These are phyloP conservation scores for Setophaga coronata DNA, from an alignment of 2,113 vertebrate species.

Conservation along the genomic window DNA sequence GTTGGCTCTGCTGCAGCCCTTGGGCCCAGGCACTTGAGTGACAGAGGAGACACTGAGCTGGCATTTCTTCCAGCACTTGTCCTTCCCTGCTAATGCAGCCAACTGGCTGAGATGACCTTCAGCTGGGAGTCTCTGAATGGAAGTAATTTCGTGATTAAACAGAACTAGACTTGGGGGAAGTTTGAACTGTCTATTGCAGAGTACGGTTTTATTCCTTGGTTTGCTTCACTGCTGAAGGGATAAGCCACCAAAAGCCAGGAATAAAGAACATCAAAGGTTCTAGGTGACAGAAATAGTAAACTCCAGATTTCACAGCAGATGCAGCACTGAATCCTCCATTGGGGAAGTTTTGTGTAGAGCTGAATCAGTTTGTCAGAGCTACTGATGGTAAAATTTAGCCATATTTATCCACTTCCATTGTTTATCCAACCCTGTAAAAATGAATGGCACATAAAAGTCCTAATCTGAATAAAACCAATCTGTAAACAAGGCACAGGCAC, in stretches of 20 bases:
- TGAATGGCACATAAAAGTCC: background rate
- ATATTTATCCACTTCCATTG: background rate
- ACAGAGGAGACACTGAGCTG: background rate
- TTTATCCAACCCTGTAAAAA: background rate
- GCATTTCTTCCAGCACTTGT: conserved; percentile 2
- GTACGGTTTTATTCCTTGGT: background rate
- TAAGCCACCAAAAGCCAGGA: background rate
- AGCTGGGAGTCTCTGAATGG: background rate
- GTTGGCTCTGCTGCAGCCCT: background rate
- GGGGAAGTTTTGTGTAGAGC: background rate
- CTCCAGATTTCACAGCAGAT: background rate
- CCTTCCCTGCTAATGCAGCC: background rate
- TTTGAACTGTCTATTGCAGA: background rate
- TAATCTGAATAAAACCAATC: background rate
- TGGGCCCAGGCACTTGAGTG: background rate
- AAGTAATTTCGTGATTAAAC: background rate
- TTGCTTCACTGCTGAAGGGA: background rate
- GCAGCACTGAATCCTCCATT: background rate
- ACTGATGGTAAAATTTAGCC: background rate
- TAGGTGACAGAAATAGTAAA: background rate
- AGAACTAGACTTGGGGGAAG: background rate
- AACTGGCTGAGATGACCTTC: conserved; percentile 20
- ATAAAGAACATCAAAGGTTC: background rate
- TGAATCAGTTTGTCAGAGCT: background rate
- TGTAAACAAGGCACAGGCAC: background rate